Base-by-base conservation (phyloP, 2,113 vertebrate species). In the Melanerpes formicivorus region DNA sequence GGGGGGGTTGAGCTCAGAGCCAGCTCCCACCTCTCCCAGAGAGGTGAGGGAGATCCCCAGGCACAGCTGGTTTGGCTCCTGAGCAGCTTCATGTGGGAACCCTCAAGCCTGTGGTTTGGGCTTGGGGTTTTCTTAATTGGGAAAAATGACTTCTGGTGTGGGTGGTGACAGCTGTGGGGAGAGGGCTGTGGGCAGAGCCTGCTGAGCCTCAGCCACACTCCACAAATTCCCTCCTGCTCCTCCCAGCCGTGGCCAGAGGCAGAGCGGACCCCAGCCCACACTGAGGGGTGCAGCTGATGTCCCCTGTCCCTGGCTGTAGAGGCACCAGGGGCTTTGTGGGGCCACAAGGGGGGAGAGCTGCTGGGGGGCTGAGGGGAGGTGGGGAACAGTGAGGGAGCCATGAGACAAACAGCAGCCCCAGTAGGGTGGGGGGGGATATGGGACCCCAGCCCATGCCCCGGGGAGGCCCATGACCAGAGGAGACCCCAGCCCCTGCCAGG, bases 361-460 rank as follows among this genome's bases (percentile, higher is more conserved):
- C 37, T 5, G 42, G 27, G 5, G 10, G 29, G 48, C 58, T 34
- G 55, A 9, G n/a, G 42, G 10, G 10, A 32, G 76, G 54, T 0
- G 0, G 18, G 1, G 26, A 48, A 59, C 26, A 37, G 37, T 0
- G 16, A 52, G 22, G 55, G 63, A 67, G 48, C 32, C 30, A 5
- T 0, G 0, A 42, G 34, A 48, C 5, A 32, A 18, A 6, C n/a
- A 46, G 78, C 19, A 67, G 55, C 26, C 11, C 34, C 40, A 50
- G 62, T 9, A 32, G 54, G 42, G 42, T n/a, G 23, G 15, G 0
- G 0, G 5, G 34, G 21, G n/a, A 27, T 5, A 13, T 0, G 1
- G 59, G 40, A 76, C 9, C 42, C 56, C 64, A 46, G 26, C 6
- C 65, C 3, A 1, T n/a, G 30, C 30, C 37, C 5, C 0, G 18